phyloP scores from a whole-genome alignment of 2,888 invertebrate species.

The Meiosimyza decipiens region DNA sequence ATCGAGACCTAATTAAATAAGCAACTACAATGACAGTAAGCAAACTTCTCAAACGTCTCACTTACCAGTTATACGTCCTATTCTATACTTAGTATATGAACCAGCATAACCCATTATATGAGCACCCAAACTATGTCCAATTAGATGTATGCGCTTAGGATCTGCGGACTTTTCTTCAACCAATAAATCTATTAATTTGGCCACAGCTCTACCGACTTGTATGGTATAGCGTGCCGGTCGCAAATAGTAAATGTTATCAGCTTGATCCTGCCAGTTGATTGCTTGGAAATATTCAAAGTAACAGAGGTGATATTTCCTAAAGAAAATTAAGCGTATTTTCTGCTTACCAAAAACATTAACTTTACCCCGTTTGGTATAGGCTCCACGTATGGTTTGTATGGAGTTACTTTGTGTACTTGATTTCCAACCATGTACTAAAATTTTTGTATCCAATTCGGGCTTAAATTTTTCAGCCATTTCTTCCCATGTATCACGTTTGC shows the following conservation, averaged over 20 bases:
- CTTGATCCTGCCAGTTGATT: conserved; percentile 65
- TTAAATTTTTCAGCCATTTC: conserved; percentile 63
- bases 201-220: conserved; percentile 63
- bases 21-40: not conserved
- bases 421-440: conserved; percentile 66
- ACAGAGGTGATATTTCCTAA: not conserved
- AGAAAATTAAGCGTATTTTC: not conserved
- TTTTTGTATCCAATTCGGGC: conserved; percentile 62
- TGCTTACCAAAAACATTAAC: conserved; percentile 61
- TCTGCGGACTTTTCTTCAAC: conserved; percentile 62
- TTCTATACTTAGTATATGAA: conserved; percentile 65
- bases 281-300: conserved; percentile 43
- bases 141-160: conserved; percentile 61
- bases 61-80: conserved; percentile 72
- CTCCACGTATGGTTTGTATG: conserved; percentile 64
- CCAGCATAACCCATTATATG: conserved; percentile 73
- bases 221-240: conserved; percentile 62
- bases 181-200: conserved; percentile 61
- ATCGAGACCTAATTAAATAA: conserved; percentile 70
- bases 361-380: conserved; percentile 58
- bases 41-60: not conserved
- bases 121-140: conserved; percentile 72
- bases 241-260: conserved; percentile 63
- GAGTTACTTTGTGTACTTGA: conserved; percentile 64
- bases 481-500: conserved; percentile 62